phyloP scores from a whole-genome alignment of 1,140 invertebrate species.

The Pseudomyrmex sp. region DNA sequence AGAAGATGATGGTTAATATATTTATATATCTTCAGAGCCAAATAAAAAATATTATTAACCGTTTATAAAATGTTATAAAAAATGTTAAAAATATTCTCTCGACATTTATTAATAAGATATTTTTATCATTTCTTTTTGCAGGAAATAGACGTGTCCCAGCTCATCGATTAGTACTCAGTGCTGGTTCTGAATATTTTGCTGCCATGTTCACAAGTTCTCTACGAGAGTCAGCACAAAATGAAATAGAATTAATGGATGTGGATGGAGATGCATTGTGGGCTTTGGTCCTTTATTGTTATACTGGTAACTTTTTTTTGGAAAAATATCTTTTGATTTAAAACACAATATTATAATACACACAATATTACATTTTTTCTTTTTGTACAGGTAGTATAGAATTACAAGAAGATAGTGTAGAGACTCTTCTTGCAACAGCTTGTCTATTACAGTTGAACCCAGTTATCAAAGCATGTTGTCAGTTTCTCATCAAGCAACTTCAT shows the following conservation, averaged over 20 bases:
- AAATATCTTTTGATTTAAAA: neutral
- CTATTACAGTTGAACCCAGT: conserved; percentile 95
- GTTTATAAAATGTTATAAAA: neutral
- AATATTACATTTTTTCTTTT: conserved; percentile 25
- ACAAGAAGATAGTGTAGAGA: conserved; percentile 93
- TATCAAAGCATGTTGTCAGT: conserved; percentile 95
- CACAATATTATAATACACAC: conserved; percentile 2
- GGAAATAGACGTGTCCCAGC: conserved; percentile 87
- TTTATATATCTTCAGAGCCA: neutral
- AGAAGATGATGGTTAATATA: neutral
- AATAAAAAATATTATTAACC: neutral
- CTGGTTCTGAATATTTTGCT: conserved; percentile 97
- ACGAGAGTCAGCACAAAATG: conserved; percentile 92
- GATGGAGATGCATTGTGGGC: conserved; percentile 93
- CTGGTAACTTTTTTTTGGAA: conserved; percentile 86
- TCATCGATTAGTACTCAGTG: conserved; percentile 92
- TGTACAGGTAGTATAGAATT: conserved; percentile 89
- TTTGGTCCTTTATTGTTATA: conserved; percentile 95
- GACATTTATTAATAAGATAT: neutral
- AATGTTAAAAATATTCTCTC: conserved; percentile 44
- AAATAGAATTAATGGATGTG: conserved; percentile 93
- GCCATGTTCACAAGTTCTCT: conserved; percentile 97
- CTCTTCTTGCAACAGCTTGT: conserved; percentile 93
- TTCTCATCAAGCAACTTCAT: conserved; percentile 95
- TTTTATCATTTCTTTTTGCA: conserved; percentile 77